Evolutionary conservation across 2,113 vertebrate species (phyloP).

Genomic region (Leptobrachium leishanense): DNA sequence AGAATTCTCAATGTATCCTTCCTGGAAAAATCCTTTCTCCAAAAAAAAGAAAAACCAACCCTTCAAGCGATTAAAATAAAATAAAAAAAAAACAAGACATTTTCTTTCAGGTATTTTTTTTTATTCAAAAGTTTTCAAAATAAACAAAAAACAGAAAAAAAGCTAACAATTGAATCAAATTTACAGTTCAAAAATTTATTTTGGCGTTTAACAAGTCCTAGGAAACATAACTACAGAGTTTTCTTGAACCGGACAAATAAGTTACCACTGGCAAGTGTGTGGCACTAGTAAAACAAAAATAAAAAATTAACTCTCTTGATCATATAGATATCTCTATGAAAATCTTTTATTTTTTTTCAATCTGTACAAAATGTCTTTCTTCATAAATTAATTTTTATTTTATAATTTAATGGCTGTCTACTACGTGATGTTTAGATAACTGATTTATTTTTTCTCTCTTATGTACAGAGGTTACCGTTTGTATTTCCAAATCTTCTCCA

Average conservation of each 20-base stretch:
- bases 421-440: conserved; percentile 89
- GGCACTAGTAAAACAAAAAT: conserved; percentile 92
- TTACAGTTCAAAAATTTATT: conserved; percentile 89
- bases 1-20: no score
- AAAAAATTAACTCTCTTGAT: conserved; percentile 93
- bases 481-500: conserved; percentile 83
- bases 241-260: conserved; percentile 92
- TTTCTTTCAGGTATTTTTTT: conserved; percentile 79
- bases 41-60: no score
- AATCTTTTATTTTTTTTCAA: conserved; percentile 86
- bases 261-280: conserved; percentile 94
- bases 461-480: conserved; percentile 84
- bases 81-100: conserved; percentile 39
- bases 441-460: conserved; percentile 68
- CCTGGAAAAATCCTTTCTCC: no score
- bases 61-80: no score
- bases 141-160: conserved; percentile 90
- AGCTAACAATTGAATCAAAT: conserved; percentile 92
- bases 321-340: conserved; percentile 97
- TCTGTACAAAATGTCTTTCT: conserved; percentile 98
- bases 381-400: conserved; percentile 97
- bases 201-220: conserved; percentile 90
- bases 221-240: conserved; percentile 88
- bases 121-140: conserved; percentile 95
- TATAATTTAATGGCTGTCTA: conserved; percentile 99